Percentiles rank a stretch among this genome's conserved stretches.
Conservation (phyloP, 2,888 invertebrate genomes). For the Parthenolecanium corni region DNA sequence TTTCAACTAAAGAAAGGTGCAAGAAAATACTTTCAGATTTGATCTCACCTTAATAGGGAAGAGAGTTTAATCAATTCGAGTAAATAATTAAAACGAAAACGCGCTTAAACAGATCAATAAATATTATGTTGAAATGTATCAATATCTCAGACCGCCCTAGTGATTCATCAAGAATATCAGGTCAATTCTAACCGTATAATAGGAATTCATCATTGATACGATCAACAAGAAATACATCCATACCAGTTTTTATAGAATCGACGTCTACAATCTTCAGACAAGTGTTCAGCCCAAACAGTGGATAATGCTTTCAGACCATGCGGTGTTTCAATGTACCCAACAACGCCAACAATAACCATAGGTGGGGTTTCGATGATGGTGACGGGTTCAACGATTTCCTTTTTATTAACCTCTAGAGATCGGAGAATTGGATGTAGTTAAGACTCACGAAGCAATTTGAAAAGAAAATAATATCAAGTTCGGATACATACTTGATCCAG, state of each 20-base stretch:
- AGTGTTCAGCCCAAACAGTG: conserved; percentile 97
- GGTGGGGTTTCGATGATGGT: conserved; percentile 97
- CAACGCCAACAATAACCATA: conserved; percentile 93
- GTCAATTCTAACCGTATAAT: conserved; percentile 29
- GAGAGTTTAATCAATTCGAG: conserved; percentile 15
- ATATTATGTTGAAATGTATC: no score
- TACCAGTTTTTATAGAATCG: conserved; percentile 99
- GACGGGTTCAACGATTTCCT: conserved; percentile 98
- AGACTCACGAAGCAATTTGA: no score
- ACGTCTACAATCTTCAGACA: conserved; percentile 95
- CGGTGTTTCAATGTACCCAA: conserved; percentile 98
- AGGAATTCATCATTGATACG: conserved; percentile 31
- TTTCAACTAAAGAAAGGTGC: conserved; percentile 4
- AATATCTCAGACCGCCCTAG: conserved; percentile 44
- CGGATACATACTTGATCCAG: conserved; percentile 83
- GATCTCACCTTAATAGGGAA: conserved; percentile 31
- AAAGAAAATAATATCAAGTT: no score
- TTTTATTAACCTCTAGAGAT: conserved; percentile 92
- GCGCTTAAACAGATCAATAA: no score
- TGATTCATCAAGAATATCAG: conserved; percentile 32
- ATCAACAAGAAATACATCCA: neutral
- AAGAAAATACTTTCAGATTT: neutral
- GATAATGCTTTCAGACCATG: conserved; percentile 89
- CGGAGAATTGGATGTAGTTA: no score
- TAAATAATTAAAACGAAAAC: no score